Evolutionary conservation across 2,888 invertebrate species (phyloP), one percentile per base, ranked within the genome.

Genomic region (Clitarchus hookeri): DNA sequence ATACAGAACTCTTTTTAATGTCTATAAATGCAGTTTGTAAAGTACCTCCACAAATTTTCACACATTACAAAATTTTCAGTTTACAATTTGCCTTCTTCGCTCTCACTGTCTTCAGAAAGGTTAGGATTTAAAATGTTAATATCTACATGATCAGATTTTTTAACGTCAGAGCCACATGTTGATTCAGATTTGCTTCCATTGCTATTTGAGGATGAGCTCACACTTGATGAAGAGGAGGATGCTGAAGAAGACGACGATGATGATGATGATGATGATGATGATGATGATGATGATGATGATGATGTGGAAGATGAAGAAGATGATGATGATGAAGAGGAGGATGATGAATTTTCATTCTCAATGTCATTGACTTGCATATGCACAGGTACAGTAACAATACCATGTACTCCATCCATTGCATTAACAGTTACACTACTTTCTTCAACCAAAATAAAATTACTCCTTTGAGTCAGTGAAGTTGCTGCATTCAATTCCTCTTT

Each of bases 381-480:
- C 16, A 19, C 65, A 65, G 65, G 65, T 16, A 16, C 65, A 12
- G 65, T 16, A 65, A 65, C 65, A 16, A 65, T 9, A 65, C 65
- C 65, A 65, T 65, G 65, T 19, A 65, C 65, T 16, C 4, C 23
- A 65, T 19, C 23, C 19, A 19, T 65, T 65, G 19, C 65, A 19
- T 65, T 65, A 65, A 65, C 65, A 65, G 65, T 23, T 65, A 65
- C 65, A 65, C 19, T 65, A 65, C 65, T 65, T 65, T 65, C 65
- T 13, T 65, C 65, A 65, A 23, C 65, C 65, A 65, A 19, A 12
- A 65, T 65, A 65, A 65, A 65, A 65, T 19, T 65, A 19, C 65
- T 65, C 23, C 65, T 65, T 19, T 65, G 65, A 12, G 65, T 19
- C 65, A 65, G 65, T 65, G 65, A 19, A 16, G 19, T 16, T 16